These are phyloP conservation scores for Zaprionus capensis DNA, from an alignment of 1,140 invertebrate genomes.

Conservation along the genomic window DNA sequence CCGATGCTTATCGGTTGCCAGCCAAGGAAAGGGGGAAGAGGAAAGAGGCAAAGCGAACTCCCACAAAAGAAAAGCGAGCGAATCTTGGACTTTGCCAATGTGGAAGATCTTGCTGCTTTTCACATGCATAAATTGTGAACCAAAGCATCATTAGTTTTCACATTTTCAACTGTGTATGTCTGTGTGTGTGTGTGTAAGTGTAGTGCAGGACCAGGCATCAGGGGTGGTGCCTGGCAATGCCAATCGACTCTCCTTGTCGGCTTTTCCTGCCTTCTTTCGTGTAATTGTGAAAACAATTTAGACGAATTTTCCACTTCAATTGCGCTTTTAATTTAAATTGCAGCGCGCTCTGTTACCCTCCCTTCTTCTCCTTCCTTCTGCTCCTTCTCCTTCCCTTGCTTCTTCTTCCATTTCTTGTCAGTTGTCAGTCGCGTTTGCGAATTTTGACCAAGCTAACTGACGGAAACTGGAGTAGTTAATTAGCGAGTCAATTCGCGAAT, in stretches of 20 bases:
- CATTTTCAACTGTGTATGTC: conserved; percentile 52
- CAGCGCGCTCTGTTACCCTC: conserved; percentile 20
- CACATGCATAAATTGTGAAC: conserved; percentile 77
- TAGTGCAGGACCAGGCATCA: conserved; percentile 52
- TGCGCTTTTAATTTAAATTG: conserved; percentile 83
- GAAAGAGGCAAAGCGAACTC: conserved; percentile 32
- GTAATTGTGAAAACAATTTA: conserved; percentile 81
- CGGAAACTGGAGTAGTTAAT: conserved; percentile 67
- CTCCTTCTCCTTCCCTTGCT: conserved; percentile 33
- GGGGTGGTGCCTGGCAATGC: conserved; percentile 6
- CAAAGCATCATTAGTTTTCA: conserved; percentile 76
- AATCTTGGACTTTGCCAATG: conserved; percentile 21
- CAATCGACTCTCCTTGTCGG: conserved; percentile 2
- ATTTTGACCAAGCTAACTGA: conserved; percentile 49
- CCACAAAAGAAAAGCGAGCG: conserved; percentile 52
- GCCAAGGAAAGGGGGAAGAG: conserved; percentile 29
- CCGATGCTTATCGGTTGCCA: conserved; percentile 71
- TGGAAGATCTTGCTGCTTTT: conserved; percentile 63
- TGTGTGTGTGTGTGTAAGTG: conserved; percentile 17
- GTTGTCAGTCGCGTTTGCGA: conserved; percentile 54
- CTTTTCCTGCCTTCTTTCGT: conserved; percentile 31
- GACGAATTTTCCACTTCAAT: conserved; percentile 82
- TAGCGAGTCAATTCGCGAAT: conserved; percentile 54
- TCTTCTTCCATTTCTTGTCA: conserved; percentile 40
- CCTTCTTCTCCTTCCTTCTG: neutral